Percentiles rank a stretch among this genome's conserved stretches.
Evolutionary conservation across 2,797 vertebrate genomes (phyloP).

Genomic region (Arvicola amphibius): DNA sequence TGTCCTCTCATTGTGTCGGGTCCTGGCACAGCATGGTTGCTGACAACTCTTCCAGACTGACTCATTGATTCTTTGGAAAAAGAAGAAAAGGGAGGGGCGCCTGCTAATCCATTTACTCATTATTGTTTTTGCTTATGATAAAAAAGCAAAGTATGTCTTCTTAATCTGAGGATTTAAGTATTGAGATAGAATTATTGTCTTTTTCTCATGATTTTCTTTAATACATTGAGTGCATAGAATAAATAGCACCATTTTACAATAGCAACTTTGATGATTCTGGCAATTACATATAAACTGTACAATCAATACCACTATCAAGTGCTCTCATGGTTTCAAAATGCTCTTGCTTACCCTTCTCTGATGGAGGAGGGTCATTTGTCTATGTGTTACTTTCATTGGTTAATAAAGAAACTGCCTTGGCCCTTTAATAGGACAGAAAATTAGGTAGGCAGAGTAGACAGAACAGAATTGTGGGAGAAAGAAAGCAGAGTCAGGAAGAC

Average conservation of each 20-base stretch:
- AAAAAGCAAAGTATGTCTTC: conserved; percentile 41
- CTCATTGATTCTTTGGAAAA: conserved; percentile 56
- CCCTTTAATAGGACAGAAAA: no score
- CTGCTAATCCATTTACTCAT: background rate
- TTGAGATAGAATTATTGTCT: conserved; percentile 11
- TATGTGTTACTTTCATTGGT: no score
- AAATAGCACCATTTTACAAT: background rate
- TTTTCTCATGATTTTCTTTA: conserved; percentile 28
- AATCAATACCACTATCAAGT: background rate
- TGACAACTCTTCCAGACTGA: conserved; percentile 14
- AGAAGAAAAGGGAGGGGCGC: background rate
- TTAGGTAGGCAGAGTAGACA: no score
- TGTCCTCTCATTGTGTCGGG: background rate
- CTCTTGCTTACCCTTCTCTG: background rate
- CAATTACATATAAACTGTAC: background rate
- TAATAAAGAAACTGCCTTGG: no score
- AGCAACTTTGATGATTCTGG: background rate
- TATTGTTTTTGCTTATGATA: background rate
- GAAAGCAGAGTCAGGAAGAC: no score
- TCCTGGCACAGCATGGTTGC: conserved; percentile 23
- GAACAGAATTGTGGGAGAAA: no score
- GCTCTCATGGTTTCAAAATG: background rate
- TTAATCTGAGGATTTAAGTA: conserved; percentile 14
- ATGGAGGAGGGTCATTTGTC: no score
- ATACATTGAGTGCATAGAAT: background rate